phyloP scores from a whole-genome alignment of 1,140 invertebrate species.

The Macrotrachela quadricornifera region DNA sequence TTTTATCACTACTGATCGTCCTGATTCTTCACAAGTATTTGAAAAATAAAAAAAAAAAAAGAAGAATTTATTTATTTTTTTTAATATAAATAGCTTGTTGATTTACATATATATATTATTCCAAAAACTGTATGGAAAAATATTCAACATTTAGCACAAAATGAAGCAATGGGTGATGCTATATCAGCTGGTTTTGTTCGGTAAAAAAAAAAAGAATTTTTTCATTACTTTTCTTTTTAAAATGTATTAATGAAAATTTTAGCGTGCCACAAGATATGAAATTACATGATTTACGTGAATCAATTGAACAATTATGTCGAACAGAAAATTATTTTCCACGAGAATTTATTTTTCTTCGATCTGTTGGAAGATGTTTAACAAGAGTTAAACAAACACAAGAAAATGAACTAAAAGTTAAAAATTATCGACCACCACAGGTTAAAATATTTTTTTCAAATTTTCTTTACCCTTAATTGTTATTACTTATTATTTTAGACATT shows the following conservation, averaged over 20 bases:
- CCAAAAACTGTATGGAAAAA: conserved; percentile 26
- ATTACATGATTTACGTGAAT: conserved; percentile 20
- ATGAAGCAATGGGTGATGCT: conserved; percentile 25
- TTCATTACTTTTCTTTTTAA: not conserved
- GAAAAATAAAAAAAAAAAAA: too few relatives aligned
- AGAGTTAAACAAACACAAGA: conserved; percentile 27
- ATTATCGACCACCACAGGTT: conserved; percentile 26
- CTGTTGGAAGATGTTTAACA: conserved; percentile 28
- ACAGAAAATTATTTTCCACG: conserved; percentile 18
- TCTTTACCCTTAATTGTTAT: too few relatives aligned
- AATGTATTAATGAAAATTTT: not conserved
- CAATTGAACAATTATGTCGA: conserved; percentile 20
- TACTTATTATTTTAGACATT: too few relatives aligned
- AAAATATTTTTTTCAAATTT: not conserved
- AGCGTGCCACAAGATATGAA: conserved; percentile 23
- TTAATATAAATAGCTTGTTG: conserved; percentile 19
- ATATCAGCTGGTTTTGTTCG: conserved; percentile 30
- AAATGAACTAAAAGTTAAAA: conserved; percentile 24
- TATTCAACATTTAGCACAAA: conserved; percentile 24
- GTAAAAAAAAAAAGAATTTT: too few relatives aligned
- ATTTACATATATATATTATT: conserved; percentile 30
- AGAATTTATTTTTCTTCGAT: conserved; percentile 27
- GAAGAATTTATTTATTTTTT: not conserved
- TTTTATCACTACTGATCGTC: not conserved
- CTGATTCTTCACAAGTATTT: conserved; percentile 7